A percentile compares a stretch with the other conserved stretches of the same genome.
Evolutionary conservation across 2,797 vertebrate species (phyloP).

Genomic region (Capromys pilorides): DNA sequence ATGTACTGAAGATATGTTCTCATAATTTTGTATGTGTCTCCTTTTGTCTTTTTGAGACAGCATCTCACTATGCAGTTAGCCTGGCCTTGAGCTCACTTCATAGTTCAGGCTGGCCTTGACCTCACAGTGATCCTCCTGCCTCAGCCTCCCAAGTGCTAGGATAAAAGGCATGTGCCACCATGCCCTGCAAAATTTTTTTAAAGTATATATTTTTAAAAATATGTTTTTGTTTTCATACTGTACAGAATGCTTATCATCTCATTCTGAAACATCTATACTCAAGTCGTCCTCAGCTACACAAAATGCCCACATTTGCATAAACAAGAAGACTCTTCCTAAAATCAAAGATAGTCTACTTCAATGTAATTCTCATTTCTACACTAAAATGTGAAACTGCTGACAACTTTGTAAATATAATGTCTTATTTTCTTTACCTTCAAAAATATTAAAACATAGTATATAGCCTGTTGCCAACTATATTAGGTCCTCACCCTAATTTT

Average conservation of each 20-base stretch:
- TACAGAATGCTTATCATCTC: not conserved
- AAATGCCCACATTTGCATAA: not conserved
- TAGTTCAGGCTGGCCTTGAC: no score
- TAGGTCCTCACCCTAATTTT: not conserved
- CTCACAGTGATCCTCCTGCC: no score
- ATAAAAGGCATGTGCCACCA: no score
- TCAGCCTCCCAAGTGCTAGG: no score
- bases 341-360: not conserved
- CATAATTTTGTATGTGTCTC: not conserved
- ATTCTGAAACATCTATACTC: not conserved
- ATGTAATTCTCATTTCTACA: constrained; percentile 42
- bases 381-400: not conserved
- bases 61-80: no score
- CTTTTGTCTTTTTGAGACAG: no score
- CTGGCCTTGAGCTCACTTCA: no score
- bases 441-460: not conserved
- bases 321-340: constrained; percentile 4
- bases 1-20: not conserved
- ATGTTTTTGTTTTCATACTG: not conserved
- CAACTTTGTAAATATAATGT: not conserved
- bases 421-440: constrained; percentile 10
- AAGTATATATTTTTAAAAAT: not conserved
- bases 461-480: not conserved
- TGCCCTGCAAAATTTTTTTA: not conserved
- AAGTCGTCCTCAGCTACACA: not conserved